These are phyloP conservation scores for Spisula solida DNA, from an alignment of 2,888 invertebrate species.

Conservation along the genomic window DNA sequence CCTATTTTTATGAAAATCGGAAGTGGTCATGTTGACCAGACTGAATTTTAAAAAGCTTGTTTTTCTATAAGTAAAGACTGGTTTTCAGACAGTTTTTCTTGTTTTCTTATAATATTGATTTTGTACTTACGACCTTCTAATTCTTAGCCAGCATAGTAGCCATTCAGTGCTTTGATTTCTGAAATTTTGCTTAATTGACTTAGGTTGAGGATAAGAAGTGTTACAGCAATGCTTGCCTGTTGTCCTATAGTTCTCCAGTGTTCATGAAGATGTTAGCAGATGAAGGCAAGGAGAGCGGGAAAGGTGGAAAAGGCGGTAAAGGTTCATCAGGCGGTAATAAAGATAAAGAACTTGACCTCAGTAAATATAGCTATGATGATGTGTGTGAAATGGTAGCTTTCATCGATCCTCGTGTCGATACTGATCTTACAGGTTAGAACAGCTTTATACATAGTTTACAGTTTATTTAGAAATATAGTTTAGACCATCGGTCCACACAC, in stretches of 20 bases:
- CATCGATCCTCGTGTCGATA: conserved; percentile 59
- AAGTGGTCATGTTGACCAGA: too few species aligned
- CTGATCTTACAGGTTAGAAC: conserved; percentile 50
- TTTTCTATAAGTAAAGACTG: too few species aligned
- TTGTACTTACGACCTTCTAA: too few species aligned
- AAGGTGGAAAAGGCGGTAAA: not conserved
- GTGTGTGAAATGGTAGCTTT: conserved; percentile 52
- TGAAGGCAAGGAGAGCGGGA: conserved; percentile 23
- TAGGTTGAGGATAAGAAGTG: conserved; percentile 53
- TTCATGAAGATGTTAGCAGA: conserved; percentile 49
- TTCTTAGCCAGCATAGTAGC: too few species aligned
- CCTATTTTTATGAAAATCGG: too few species aligned
- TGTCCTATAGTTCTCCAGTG: conserved; percentile 56
- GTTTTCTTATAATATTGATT: too few species aligned
- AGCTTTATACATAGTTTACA: too few species aligned
- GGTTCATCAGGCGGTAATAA: not conserved
- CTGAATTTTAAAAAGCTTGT: too few species aligned
- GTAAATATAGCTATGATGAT: conserved; percentile 42
- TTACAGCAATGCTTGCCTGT: conserved; percentile 52
- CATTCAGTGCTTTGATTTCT: not conserved
- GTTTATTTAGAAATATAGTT: too few species aligned
- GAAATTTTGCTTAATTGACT: too few species aligned
- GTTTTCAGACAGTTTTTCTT: too few species aligned
- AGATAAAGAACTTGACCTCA: conserved; percentile 53
- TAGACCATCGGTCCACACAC: too few species aligned